Base-by-base conservation (phyloP, 2,113 vertebrate genomes). In the Otocyon megalotis region DNA sequence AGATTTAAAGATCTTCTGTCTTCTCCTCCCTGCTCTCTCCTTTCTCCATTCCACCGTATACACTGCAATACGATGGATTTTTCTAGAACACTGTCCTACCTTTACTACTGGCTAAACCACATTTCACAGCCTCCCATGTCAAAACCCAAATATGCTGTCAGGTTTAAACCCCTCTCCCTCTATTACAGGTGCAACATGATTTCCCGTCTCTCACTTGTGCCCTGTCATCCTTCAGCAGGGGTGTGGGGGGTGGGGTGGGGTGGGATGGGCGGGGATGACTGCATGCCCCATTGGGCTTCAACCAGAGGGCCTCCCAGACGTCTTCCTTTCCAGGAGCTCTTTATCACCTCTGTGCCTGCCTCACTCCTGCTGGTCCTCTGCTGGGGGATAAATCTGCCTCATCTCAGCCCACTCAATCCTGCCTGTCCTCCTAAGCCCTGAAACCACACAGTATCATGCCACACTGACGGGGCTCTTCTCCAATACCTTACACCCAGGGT, bases 171-270 rank as follows among this genome's bases (percentile, higher is more conserved):
- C 17, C 20, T 7, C 16, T 67, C 56, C 67, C 30, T 77, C 32
- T 10, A 4, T 19, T 22, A 24, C 14, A 50, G 80, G 48, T 12
- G 37, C 69, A 35, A 13, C 1, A 0, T 1, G 5, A 28, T 7
- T 60, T 48, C 48, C 30, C 24, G 48, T 15, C 14, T 63, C 67
- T 93, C 48, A 65, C 14, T 28, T 0, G 1, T 10, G 35, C 56
- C 67, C 17, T 3, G 7, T 15, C 30, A 48, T 28, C 6, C 12
- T 30, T 37, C 50, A 1, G 35, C 20, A 20, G 56, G 19, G 3
- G 32, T 0, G 53, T 11, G 53, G 53, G 5, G 0, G 67, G n/a
- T n/a, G 16, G 32, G 32, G 16, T 15, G 54, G 54, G 4, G 13
- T 53, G 5, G 43, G 1, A 0, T 5, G 43, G 43, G 43, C 43